Evolutionary conservation across 2,797 vertebrate genomes (phyloP).

Genomic region (Periophthalmus magnuspinnatus): DNA sequence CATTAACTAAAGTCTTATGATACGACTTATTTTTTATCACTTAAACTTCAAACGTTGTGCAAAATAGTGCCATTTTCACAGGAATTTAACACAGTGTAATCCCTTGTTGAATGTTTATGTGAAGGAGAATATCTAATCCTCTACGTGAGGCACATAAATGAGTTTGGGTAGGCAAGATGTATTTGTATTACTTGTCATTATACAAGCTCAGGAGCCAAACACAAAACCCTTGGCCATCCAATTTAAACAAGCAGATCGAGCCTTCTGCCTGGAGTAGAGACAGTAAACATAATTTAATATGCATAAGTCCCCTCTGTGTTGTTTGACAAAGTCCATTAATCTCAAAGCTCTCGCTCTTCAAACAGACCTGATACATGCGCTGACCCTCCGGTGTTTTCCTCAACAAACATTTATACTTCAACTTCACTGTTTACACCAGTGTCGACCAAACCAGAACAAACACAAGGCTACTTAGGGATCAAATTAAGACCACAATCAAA

Average conservation of each 20-base stretch:
- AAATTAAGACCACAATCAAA: not conserved
- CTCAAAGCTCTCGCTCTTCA: not conserved
- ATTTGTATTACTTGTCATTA: conserved; percentile 9
- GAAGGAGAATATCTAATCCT: not conserved
- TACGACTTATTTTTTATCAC: too few species aligned
- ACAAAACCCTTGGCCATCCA: not conserved
- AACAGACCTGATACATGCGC: not conserved
- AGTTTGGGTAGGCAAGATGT: not conserved
- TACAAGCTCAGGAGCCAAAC: not conserved
- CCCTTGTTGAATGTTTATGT: not conserved
- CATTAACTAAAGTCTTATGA: too few species aligned
- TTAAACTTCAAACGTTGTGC: too few species aligned
- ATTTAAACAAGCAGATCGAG: conserved; percentile 16
- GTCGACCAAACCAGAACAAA: not conserved
- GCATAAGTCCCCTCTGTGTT: conserved; percentile 9
- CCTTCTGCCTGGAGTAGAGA: conserved; percentile 13
- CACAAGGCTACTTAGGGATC: not conserved
- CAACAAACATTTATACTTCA: conserved; percentile 4
- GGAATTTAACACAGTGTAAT: not conserved
- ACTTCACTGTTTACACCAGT: conserved; percentile 6
- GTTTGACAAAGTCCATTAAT: conserved; percentile 5
- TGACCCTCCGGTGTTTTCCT: not conserved
- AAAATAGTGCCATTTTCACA: not conserved
- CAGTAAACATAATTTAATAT: conserved; percentile 6
- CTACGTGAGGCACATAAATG: not conserved